Evolutionary conservation across 2,113 vertebrate species (phyloP).

Genomic region (Toxotes chatareus): DNA sequence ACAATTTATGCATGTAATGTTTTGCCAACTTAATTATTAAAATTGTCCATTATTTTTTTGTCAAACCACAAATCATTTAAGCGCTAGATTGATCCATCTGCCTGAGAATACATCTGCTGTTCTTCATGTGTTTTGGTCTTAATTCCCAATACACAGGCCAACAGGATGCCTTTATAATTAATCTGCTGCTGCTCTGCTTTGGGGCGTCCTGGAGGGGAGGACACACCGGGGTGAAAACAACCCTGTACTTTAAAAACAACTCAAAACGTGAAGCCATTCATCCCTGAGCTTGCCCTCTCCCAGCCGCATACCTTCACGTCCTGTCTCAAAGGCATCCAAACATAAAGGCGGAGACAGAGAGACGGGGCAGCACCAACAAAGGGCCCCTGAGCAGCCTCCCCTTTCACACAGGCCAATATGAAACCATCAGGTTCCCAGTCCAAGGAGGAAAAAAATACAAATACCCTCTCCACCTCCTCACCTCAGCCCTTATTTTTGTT

Average conservation of each 20-base stretch:
- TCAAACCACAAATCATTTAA: neutral
- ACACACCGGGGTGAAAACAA: slow-evolving; percentile 47
- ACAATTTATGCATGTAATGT: neutral
- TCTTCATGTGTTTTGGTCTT: neutral
- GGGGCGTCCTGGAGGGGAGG: slow-evolving; percentile 16
- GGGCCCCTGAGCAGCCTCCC: slow-evolving; percentile 42
- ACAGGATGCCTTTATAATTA: slow-evolving; percentile 27
- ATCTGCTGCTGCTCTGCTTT: slow-evolving; percentile 37
- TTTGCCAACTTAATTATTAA: too few species aligned
- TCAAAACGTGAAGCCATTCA: slow-evolving; percentile 57
- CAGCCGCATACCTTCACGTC: slow-evolving; percentile 67
- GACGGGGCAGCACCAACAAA: slow-evolving; percentile 56
- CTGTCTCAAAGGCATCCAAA: slow-evolving; percentile 65
- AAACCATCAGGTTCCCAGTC: slow-evolving; percentile 60
- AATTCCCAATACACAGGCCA: neutral
- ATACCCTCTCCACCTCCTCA: slow-evolving; percentile 37
- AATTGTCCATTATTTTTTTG: too few species aligned
- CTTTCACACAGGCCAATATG: slow-evolving; percentile 59
- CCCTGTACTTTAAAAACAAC: slow-evolving; percentile 48
- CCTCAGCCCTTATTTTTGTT: slow-evolving; percentile 10
- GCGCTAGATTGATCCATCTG: neutral
- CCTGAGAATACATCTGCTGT: neutral
- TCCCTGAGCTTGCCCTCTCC: slow-evolving; percentile 46
- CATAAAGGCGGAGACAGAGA: slow-evolving; percentile 62
- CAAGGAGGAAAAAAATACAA: slow-evolving; percentile 15